phyloP scores from a whole-genome alignment of 2,797 vertebrate species.

The Falco cherrug region DNA sequence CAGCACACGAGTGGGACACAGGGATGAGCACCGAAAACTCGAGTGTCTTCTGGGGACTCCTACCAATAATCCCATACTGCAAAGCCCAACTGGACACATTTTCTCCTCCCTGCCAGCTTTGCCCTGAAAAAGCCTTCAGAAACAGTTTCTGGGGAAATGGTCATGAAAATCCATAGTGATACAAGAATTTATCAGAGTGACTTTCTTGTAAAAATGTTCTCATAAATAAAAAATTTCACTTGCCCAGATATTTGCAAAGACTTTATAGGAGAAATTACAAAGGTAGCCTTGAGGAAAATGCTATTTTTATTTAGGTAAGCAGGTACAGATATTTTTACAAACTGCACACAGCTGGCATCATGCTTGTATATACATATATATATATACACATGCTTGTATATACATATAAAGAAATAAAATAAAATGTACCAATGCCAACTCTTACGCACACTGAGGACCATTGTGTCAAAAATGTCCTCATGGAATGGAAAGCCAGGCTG shows the following conservation, averaged over 20 bases:
- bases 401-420: not conserved
- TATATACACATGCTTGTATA: not conserved
- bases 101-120: not conserved
- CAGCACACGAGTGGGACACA: not conserved
- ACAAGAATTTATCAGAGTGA: not conserved
- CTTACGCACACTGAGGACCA: not conserved
- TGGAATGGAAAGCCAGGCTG: not conserved
- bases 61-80: not conserved
- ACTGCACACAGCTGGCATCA: not conserved
- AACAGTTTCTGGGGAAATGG: not conserved
- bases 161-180: not conserved
- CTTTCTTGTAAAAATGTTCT: not conserved
- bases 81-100: not conserved
- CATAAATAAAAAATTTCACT: not conserved
- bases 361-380: not conserved
- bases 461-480: not conserved
- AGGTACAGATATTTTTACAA: not conserved
- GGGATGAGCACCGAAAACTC: not conserved
- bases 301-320: not conserved
- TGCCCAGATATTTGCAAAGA: not conserved
- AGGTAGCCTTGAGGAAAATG: not conserved
- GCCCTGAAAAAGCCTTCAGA: not conserved
- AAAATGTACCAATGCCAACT: not conserved
- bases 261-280: not conserved
- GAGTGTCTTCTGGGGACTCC: not conserved